Conservation (phyloP, 2,797 vertebrate species). For the Muraenolepis orangiensis region DNA sequence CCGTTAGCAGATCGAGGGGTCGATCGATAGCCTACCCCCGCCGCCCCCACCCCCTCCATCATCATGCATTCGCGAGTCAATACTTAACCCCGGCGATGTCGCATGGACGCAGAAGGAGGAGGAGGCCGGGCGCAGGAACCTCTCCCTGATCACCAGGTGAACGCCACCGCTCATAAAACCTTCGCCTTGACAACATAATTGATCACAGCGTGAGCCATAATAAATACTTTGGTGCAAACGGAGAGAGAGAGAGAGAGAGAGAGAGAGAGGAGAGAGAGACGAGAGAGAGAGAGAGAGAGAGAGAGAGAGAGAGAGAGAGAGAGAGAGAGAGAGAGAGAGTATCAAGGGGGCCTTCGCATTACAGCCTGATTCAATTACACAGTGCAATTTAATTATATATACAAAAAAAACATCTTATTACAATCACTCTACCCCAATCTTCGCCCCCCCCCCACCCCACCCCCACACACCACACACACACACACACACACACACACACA, state of each 20-base stretch:
- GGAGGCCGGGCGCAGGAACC: conserved; percentile 50
- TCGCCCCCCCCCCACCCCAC: neutral
- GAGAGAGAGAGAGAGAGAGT: too few species aligned
- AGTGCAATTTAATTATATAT: conserved; percentile 56
- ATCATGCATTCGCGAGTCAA: conserved; percentile 47
- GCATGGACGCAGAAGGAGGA: conserved; percentile 40
- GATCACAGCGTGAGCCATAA: conserved; percentile 67
- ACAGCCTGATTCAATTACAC: conserved; percentile 66
- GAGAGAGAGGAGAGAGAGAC: too few species aligned
- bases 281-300: too few species aligned
- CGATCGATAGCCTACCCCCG: conserved; percentile 54
- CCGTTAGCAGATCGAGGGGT: conserved; percentile 34
- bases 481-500: neutral
- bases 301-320: too few species aligned
- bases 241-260: too few species aligned
- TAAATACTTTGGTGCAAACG: conserved; percentile 57
- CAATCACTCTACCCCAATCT: conserved; percentile 18
- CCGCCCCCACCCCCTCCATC: too few species aligned
- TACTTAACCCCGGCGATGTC: conserved; percentile 46
- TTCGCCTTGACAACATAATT: conserved; percentile 71
- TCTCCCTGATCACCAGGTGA: conserved; percentile 57
- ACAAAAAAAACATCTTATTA: conserved; percentile 49
- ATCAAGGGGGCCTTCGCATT: conserved; percentile 58
- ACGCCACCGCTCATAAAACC: conserved; percentile 65
- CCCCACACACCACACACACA: neutral